Base-by-base conservation (phyloP, 2,797 vertebrate genomes). In the Echeneis naucrates region DNA sequence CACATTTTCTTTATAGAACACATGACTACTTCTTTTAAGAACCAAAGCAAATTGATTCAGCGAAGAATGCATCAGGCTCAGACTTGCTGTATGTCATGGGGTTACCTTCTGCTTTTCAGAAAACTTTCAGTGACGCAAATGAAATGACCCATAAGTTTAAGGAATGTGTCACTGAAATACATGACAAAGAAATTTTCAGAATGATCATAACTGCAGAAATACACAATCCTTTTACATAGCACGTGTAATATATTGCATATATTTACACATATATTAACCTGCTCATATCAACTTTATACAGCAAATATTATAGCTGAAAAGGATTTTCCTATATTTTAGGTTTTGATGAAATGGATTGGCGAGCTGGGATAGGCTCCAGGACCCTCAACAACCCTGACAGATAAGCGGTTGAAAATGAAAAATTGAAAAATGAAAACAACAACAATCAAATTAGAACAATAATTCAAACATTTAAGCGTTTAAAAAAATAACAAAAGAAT, bases 31-130 rank as follows among this genome's bases (percentile, higher is more conserved):
- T 69, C 68, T 75, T 66, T 50, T 72, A n/a, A 54, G 78, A 74
- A 60, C 23, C 66, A 35, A 26, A 32, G 38, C 62, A 74, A 87
- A 87, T 38, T 45, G 8, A 74, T 21, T 58, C 54, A 74, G 69
- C 76, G 21, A 63, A 77, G 60, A 63, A 56, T 57, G 78, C 17
- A 80, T 87, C 64, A 78, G 47, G 35, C 26, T 37, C 76, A 44
- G 12, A 60, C 19, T 48, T 13, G 23, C 19, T 48, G 66, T 69
- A 35, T 45, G 42, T 82, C 77, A 79, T 21, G 33, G 44, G 45
- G 30, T 56, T 33, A 60, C 42, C 64, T 60, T 44, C 35, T 70
- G 71, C 58, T 59, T 70, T 78, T 59, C 11, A 21, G 26, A n/a
- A 67, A 53, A 48, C 55, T 42, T 33, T 69, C 21, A 63, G 8